These are phyloP conservation scores for Pteruthius melanotis DNA, from an alignment of 2,113 vertebrate genomes.

Conservation along the genomic window DNA sequence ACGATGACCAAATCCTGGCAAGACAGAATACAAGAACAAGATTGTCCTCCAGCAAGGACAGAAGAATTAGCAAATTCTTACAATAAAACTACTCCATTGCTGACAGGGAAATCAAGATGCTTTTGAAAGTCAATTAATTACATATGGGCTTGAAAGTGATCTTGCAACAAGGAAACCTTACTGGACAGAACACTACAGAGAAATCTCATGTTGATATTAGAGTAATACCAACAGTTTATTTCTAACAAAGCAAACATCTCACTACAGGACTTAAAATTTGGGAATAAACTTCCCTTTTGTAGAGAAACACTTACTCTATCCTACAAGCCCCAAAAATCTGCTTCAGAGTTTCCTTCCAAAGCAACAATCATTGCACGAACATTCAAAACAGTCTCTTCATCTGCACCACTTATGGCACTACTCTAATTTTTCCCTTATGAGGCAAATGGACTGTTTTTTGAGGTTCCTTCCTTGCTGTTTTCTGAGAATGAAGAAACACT, in stretches of 20 bases:
- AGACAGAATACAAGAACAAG: background rate
- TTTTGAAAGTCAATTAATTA: background rate
- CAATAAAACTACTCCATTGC: background rate
- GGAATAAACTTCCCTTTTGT: background rate
- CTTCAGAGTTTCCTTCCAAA: background rate
- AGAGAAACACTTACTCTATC: background rate
- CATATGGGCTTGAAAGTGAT: background rate
- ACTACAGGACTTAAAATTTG: background rate
- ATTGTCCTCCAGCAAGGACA: background rate
- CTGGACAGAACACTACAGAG: background rate
- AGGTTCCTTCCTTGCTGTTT: background rate
- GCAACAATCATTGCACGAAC: background rate
- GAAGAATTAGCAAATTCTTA: background rate
- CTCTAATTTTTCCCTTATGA: background rate
- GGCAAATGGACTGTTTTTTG: fast-evolving
- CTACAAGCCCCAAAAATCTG: background rate
- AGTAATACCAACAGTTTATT: background rate
- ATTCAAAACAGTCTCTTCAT: background rate
- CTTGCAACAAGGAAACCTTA: background rate
- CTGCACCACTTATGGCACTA: fast-evolving
- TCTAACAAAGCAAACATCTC: background rate
- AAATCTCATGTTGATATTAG: background rate
- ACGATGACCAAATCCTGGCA: background rate
- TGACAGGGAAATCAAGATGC: background rate
- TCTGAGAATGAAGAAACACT: background rate